Evolutionary conservation across 1,140 invertebrate species (phyloP).

Genomic region (Drosophila carrolli): DNA sequence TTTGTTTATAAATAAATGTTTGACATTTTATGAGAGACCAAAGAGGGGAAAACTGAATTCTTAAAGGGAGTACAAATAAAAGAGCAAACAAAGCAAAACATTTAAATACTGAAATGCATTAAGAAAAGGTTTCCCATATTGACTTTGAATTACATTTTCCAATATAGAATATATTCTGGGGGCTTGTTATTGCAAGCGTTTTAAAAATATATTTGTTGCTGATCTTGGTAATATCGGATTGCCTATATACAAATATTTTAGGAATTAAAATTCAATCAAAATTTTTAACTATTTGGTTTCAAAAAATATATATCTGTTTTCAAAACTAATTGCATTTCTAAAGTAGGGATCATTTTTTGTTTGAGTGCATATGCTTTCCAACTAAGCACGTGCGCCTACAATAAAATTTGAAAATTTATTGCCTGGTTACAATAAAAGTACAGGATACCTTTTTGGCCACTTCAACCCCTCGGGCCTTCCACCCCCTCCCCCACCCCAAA

Average conservation of each 20-base stretch:
- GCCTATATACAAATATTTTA: no score
- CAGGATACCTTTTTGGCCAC: conserved; percentile 41
- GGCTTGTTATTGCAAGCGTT: neutral
- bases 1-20: conserved; percentile 44
- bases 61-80: neutral
- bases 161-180: neutral
- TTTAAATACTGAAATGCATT: neutral
- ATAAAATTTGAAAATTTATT: conserved; percentile 72
- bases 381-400: conserved; percentile 59
- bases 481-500: neutral
- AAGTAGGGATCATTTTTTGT: neutral
- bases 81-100: neutral
- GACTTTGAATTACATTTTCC: neutral
- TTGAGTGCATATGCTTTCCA: conserved; percentile 3
- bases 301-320: no score
- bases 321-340: no score
- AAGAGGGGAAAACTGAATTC: neutral
- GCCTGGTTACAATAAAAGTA: conserved; percentile 22
- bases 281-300: no score
- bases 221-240: no score
- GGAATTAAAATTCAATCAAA: no score
- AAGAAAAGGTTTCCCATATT: neutral
- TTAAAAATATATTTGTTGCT: neutral
- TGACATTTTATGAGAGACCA: conserved; percentile 13
- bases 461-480: conserved; percentile 26